These are phyloP conservation scores for Ibycter americanus DNA, from an alignment of 2,797 vertebrate species.

Conservation along the genomic window DNA sequence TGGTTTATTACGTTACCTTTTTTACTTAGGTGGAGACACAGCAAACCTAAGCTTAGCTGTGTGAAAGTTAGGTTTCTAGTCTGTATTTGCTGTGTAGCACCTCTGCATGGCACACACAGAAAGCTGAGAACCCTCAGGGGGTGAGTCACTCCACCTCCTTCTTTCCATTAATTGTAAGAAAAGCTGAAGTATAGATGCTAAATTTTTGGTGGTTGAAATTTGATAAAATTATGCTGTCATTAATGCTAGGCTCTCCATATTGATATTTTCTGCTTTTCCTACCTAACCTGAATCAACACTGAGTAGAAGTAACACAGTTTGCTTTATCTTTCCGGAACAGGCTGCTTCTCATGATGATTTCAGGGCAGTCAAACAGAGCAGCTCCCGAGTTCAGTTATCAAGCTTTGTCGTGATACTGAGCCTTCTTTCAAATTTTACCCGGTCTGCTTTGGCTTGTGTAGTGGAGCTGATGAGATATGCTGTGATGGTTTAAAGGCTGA, in stretches of 20 bases:
- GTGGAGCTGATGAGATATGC: not conserved
- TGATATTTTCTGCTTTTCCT: not conserved
- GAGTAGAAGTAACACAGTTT: not conserved
- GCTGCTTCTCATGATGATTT: not conserved
- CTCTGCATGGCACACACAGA: not conserved
- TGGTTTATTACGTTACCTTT: not conserved
- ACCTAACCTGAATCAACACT: not conserved
- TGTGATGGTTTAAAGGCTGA: not conserved
- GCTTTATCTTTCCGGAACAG: constrained; percentile 29
- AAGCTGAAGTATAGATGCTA: not conserved
- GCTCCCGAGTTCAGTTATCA: not conserved
- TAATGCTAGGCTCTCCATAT: not conserved
- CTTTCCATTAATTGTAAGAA: not conserved
- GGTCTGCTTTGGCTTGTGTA: not conserved
- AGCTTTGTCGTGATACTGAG: not conserved
- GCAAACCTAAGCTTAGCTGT: not conserved
- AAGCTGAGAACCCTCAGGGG: not conserved
- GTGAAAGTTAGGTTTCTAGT: not conserved
- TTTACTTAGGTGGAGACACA: not conserved
- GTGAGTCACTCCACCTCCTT: not conserved
- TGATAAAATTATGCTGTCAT: not conserved
- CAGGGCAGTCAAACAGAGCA: not conserved
- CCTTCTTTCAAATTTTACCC: not conserved
- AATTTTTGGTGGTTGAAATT: not conserved
- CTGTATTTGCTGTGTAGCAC: not conserved